A percentile compares a stretch with the other conserved stretches of the same genome.
phyloP scores from a whole-genome alignment of 2,797 vertebrate species.

The Gouania willdenowi region DNA sequence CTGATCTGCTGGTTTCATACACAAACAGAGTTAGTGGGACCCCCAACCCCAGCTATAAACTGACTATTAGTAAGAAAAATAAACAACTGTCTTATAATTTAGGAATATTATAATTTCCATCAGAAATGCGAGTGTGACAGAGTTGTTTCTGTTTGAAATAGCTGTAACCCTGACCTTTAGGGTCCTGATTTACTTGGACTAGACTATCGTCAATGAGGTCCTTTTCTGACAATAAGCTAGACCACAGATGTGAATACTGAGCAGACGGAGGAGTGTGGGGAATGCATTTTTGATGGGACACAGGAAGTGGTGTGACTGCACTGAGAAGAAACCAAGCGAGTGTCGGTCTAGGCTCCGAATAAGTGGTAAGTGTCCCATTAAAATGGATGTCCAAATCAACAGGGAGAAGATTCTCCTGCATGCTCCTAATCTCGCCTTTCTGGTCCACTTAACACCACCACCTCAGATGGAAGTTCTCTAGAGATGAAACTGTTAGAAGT shows the following conservation, averaged over 20 bases:
- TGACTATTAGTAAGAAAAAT: too few species aligned
- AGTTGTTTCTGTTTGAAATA: too few species aligned
- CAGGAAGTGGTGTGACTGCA: conserved; percentile 29
- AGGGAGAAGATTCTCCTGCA: conserved; percentile 55
- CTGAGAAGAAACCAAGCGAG: conserved; percentile 34
- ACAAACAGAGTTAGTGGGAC: too few species aligned
- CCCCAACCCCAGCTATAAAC: too few species aligned
- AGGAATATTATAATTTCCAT: too few species aligned
- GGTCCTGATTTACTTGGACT: conserved; percentile 20
- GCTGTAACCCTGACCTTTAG: conserved; percentile 12
- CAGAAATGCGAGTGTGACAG: too few species aligned
- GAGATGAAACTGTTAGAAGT: conserved; percentile 45
- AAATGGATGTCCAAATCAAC: conserved; percentile 69
- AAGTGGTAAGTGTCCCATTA: conserved; percentile 69
- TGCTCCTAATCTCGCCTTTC: conserved; percentile 57
- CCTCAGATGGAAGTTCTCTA: conserved; percentile 42
- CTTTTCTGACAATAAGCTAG: conserved; percentile 41
- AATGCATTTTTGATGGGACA: conserved; percentile 70
- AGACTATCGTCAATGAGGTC: conserved; percentile 30
- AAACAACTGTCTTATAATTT: too few species aligned
- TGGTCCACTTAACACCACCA: conserved; percentile 50
- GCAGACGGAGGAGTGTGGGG: conserved; percentile 51
- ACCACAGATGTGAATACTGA: conserved; percentile 56
- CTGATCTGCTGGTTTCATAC: too few species aligned
- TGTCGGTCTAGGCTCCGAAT: conserved; percentile 47